phyloP scores from a whole-genome alignment of 2,888 invertebrate genomes.

The Limenitis camilla region DNA sequence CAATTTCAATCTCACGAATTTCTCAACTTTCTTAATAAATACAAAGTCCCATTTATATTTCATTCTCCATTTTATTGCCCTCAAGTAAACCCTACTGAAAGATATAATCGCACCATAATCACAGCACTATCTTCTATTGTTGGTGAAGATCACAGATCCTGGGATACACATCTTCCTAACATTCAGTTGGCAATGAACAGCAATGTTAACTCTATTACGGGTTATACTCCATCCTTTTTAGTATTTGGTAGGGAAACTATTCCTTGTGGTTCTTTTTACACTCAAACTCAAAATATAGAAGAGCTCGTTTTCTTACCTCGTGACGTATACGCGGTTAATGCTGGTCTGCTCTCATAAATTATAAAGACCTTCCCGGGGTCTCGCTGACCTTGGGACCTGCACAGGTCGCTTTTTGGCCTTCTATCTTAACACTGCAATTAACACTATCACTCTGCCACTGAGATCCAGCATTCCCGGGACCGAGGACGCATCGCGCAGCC shows the following conservation, averaged over 20 bases:
- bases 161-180: neutral
- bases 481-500: no score
- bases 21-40: no score
- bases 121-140: neutral
- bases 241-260: slow-evolving; percentile 15
- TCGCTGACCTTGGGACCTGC: no score
- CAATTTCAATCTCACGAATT: slow-evolving; percentile 20
- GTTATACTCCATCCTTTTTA: neutral
- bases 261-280: slow-evolving; percentile 14
- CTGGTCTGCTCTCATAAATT: no score
- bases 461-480: no score
- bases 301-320: no score
- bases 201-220: neutral
- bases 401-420: no score
- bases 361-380: no score
- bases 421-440: no score
- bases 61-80: slow-evolving; percentile 22
- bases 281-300: slow-evolving; percentile 10
- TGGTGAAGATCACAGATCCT: neutral
- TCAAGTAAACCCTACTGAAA: slow-evolving; percentile 14
- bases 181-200: neutral
- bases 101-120: no score
- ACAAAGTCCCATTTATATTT: slow-evolving; percentile 20
- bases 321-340: no score
- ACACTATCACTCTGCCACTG: no score